Evolutionary conservation across 2,888 invertebrate genomes (phyloP), one percentile per base, ranked within the genome.

Genomic region (Lasioglossum calceatum): DNA sequence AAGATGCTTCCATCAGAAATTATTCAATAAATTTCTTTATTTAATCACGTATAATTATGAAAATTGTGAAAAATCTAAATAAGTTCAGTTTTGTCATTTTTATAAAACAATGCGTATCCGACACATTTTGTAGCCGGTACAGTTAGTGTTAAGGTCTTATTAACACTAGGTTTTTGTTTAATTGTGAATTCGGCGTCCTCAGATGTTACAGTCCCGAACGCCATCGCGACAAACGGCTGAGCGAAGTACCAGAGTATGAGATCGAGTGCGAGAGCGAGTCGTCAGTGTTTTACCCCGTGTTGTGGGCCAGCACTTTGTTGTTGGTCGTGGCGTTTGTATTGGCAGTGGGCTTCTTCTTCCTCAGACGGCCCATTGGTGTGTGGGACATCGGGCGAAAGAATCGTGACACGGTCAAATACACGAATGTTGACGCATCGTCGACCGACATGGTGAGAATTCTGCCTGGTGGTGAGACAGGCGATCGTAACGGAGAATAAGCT

Each of bases 141-240:
- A 12, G 44, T 44, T 44, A 44, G 44, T 44, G 44, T 12, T 12
- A 14, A 44, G 14, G 14, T 14, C 14, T 44, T 14, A 44, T 44
- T 44, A 14, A 44, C 44, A 44, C 44, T 44, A 44, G 14, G 14
- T 14, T 44, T 14, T 36, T 36, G 8, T 67, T n/a, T n/a, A 47
- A n/a, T 50, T 3, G 36, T 32, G 42, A 7, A 79, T 88, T 82
- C 74, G 8, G 5, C 44, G 10, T 83, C 95, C 95, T 75, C 96
- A 97, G 97, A 90, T 97, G 97, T 88, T 94, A 92, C 70, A 93
- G 95, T 0, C 96, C 96, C 14, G 90, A 93, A 1, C 87, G 94
- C 0, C 92, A 96, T 0, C 95, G 92, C 91, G 95, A 96, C 93
- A 96, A 95, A 64, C 93, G 95, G 4, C 93, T 97, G 44, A 95